A percentile compares a stretch with the other conserved stretches of the same genome.
Conservation (phyloP, 2,888 invertebrate genomes). For the Ichneumoninae sp. region DNA sequence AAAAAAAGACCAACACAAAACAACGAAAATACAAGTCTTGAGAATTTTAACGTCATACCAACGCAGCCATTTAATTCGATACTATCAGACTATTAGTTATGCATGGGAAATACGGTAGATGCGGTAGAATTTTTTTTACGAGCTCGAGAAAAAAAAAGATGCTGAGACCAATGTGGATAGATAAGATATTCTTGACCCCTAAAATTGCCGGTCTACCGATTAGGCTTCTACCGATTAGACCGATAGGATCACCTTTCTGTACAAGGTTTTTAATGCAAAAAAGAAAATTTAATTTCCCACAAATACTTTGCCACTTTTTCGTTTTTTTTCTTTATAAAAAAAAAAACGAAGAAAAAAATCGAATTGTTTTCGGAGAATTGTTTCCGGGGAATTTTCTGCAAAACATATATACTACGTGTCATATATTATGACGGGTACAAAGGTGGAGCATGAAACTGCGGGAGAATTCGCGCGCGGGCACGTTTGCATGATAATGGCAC, state of each 20-base stretch:
- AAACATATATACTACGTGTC: too few species aligned
- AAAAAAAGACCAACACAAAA: conserved; percentile 9
- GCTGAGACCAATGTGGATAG: conserved; percentile 30
- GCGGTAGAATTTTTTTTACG: conserved; percentile 39
- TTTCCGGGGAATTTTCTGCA: too few species aligned
- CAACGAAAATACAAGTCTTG: not conserved
- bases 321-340: too few species aligned
- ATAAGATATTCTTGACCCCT: conserved; percentile 48
- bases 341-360: too few species aligned
- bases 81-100: conserved; percentile 1
- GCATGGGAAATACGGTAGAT: not conserved
- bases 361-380: too few species aligned
- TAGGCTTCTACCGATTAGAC: conserved; percentile 2
- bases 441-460: conserved; percentile 57
- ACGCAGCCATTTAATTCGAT: not conserved
- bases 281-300: not conserved
- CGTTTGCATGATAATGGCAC: conserved; percentile 68
- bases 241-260: not conserved
- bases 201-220: conserved; percentile 42
- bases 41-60: not conserved
- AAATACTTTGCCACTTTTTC: too few species aligned
- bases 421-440: not conserved
- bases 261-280: not conserved
- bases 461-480: conserved; percentile 64
- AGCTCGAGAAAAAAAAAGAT: conserved; percentile 31